A percentile compares a stretch with the other conserved stretches of the same genome.
These are phyloP conservation scores for Psilanteris sp. DNA, from an alignment of 1,140 invertebrate genomes.

Conservation along the genomic window DNA sequence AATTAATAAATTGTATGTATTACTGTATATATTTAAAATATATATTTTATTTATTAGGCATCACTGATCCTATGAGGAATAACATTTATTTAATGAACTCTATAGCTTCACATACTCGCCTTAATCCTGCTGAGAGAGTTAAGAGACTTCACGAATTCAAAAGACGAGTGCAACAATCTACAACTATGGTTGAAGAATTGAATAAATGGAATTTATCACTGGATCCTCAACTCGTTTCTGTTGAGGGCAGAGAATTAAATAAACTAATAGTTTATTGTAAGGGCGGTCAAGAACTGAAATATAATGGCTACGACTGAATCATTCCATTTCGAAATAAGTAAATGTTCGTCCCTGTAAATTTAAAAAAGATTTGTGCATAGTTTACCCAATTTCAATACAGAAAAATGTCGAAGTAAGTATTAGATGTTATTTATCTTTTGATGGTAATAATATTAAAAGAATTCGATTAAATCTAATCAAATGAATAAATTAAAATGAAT, in stretches of 20 bases:
- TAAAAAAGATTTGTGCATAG: neutral
- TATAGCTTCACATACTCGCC: slow-evolving; percentile 83
- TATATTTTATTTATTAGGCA: too few relatives aligned
- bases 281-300: neutral
- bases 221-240: slow-evolving; percentile 79
- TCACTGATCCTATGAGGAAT: slow-evolving; percentile 82
- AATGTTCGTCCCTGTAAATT: neutral
- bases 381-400: too few relatives aligned
- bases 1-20: too few relatives aligned
- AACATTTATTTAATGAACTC: slow-evolving; percentile 83
- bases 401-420: too few relatives aligned
- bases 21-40: too few relatives aligned
- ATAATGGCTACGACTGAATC: slow-evolving; percentile 6
- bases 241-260: slow-evolving; percentile 79
- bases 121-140: slow-evolving; percentile 82
- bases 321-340: neutral
- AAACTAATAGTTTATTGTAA: neutral
- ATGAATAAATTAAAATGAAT: too few relatives aligned
- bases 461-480: too few relatives aligned
- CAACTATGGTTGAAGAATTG: slow-evolving; percentile 81
- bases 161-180: slow-evolving; percentile 77
- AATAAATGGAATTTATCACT: slow-evolving; percentile 84
- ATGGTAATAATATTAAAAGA: too few relatives aligned
- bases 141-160: slow-evolving; percentile 83
- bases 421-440: too few relatives aligned